Conservation (phyloP, 2,113 vertebrate species). For the Murina feae region DNA sequence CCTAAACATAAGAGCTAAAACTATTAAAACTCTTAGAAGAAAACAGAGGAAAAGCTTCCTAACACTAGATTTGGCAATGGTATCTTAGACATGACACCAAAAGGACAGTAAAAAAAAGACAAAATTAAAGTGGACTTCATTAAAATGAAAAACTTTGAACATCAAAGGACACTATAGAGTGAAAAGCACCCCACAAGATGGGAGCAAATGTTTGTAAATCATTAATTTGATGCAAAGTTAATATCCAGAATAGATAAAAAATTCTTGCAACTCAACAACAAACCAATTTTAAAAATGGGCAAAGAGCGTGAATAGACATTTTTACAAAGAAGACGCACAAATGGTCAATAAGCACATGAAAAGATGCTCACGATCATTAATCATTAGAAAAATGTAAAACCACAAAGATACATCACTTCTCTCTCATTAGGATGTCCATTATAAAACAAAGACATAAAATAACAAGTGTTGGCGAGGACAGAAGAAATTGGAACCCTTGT, state of each 20-base stretch:
- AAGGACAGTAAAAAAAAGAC: not conserved
- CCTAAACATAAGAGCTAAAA: not conserved
- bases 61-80: not conserved
- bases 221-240: not conserved
- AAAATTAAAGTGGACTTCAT: not conserved
- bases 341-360: not conserved
- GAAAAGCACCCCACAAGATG: not conserved
- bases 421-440: not conserved
- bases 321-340: not conserved
- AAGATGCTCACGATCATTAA: not conserved
- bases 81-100: not conserved
- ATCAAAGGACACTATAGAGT: not conserved
- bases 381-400: conserved; percentile 22
- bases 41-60: not conserved
- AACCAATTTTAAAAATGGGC: not conserved
- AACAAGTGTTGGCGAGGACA: not conserved
- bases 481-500: not conserved
- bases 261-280: not conserved
- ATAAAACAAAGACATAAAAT: not conserved
- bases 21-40: not conserved
- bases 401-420: not conserved
- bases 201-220: not conserved
- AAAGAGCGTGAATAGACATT: not conserved
- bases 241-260: not conserved
- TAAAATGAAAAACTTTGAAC: conserved; percentile 10